Base-by-base conservation (phyloP, 53 echinoderm and acorn worm genomes). In the Paracentrotus lividus region DNA sequence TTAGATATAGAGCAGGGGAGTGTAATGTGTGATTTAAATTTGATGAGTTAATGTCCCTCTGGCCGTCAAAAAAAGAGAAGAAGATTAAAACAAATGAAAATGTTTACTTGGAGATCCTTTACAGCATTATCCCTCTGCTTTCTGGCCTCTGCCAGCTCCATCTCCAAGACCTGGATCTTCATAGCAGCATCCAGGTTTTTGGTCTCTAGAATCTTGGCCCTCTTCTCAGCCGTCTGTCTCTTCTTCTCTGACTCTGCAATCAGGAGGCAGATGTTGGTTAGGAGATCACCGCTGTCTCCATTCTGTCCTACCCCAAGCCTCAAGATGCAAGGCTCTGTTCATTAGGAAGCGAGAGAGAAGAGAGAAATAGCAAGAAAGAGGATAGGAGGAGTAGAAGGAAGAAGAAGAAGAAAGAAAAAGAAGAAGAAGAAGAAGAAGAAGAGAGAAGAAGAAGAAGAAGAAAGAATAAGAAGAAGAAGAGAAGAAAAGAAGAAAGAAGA, bases 101-200 rank as follows among this genome's bases (percentile, higher is more conserved):
- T n/a, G n/a, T 68, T 67, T 68, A 68, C 68, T 36, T 68, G 68
- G 36, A 68, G 33, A 13, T 68, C 4, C 16, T 68, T 33, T 14
- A 68, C 4, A 68, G 33, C 34, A 23, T 14, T 15, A 23, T 68
- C 68, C 13, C 34, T 33, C 84, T 84, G 84, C 23, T 45, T 21
- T 84, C 84, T 84, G 49, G 84, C 84, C 84, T 84, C 40, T 6
- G 84, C 84, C 84, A 84, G 84, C 84, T 84, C 84, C 84, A 84
- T 47, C 47, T 84, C 45, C 84, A 84, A 33, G 84, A 84, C 45
- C 49, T 84, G 84, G 33, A 47, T 45, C 29, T 84, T 45, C 47
- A 84, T 84, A 26, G 49, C 45, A 21, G 40, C 4, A 21, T 84
- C 84, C n/a, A 84, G 23, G 84, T 45, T 23, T 29, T 45, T 44